Evolutionary conservation across 2,888 invertebrate species (phyloP).

Genomic region (Ichneumoninae sp.): DNA sequence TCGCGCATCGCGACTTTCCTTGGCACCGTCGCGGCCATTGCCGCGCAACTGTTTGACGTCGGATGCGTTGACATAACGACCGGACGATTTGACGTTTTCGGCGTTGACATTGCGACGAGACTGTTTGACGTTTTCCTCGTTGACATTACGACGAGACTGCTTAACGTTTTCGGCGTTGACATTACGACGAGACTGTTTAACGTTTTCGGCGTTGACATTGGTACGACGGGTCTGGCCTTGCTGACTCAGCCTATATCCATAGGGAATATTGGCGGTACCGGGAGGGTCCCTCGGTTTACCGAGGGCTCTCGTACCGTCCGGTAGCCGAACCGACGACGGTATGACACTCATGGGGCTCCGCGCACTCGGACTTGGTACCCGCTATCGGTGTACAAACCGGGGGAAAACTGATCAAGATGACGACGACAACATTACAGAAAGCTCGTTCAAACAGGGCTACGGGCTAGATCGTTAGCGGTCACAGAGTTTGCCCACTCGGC

Average conservation of each 20-base stretch:
- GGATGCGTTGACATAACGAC: constrained; percentile 12
- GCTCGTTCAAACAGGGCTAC: constrained; percentile 53
- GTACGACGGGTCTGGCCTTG: constrained; percentile 46
- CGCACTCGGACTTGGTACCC: constrained; percentile 14
- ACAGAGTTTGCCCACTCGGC: constrained; percentile 51
- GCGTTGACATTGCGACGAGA: constrained; percentile 7
- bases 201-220: constrained; percentile 15
- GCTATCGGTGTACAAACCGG: constrained; percentile 20
- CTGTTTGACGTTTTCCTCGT: neutral
- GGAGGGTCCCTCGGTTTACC: constrained; percentile 69
- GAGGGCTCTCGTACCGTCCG: constrained; percentile 61
- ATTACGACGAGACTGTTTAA: constrained; percentile 49
- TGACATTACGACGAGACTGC: constrained; percentile 47
- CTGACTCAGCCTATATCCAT: constrained; percentile 74
- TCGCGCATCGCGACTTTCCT: constrained; percentile 15
- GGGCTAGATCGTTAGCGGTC: constrained; percentile 46
- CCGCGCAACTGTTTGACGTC: constrained; percentile 7
- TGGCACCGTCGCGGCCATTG: constrained; percentile 9
- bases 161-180: constrained; percentile 1
- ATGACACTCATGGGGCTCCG: constrained; percentile 60
- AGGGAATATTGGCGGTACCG: constrained; percentile 73
- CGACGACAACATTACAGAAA: constrained; percentile 59
- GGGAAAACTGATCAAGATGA: constrained; percentile 60
- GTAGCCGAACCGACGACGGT: constrained; percentile 63
- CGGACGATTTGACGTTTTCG: neutral